phyloP scores from a whole-genome alignment of 1,140 invertebrate genomes.

The Aphidius gifuensis region DNA sequence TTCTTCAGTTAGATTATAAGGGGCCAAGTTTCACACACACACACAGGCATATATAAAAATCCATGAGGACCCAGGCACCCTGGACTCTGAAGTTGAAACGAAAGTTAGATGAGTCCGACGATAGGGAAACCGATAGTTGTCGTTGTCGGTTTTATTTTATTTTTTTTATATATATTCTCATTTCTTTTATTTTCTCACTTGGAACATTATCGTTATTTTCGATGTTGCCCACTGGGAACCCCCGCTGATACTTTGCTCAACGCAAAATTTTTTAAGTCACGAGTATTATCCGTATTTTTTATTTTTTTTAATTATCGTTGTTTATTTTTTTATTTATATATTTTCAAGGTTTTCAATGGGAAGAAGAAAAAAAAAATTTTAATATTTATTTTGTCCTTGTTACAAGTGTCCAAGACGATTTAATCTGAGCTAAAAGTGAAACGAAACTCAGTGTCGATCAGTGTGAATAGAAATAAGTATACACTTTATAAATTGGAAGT shows the following conservation, averaged over 20 bases:
- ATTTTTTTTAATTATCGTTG: slow-evolving; percentile 7
- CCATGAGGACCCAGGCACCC: no score
- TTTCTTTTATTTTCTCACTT: slow-evolving; percentile 18
- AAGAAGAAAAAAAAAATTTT: no score
- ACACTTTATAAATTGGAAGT: background rate
- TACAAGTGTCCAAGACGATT: slow-evolving; percentile 10
- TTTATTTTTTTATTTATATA: background rate
- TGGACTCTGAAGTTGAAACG: slow-evolving; percentile 27
- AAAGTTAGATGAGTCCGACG: slow-evolving; percentile 48
- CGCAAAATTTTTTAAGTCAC: slow-evolving; percentile 15
- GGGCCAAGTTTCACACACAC: no score
- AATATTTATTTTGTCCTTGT: slow-evolving; percentile 10
- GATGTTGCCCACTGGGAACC: slow-evolving; percentile 5
- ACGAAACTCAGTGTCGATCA: slow-evolving; percentile 14
- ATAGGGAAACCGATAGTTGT: slow-evolving; percentile 53
- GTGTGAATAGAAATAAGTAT: slow-evolving; percentile 9
- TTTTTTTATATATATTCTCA: slow-evolving; percentile 14
- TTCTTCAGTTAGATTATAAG: no score
- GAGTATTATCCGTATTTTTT: slow-evolving; percentile 11
- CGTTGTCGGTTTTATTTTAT: slow-evolving; percentile 15
- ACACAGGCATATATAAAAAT: no score
- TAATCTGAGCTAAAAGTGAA: slow-evolving; percentile 11
- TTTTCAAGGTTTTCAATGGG: no score
- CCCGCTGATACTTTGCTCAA: slow-evolving; percentile 12
- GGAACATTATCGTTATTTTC: slow-evolving; percentile 13